Conservation (phyloP, 2,797 vertebrate genomes). For the Serranus cabrilla region DNA sequence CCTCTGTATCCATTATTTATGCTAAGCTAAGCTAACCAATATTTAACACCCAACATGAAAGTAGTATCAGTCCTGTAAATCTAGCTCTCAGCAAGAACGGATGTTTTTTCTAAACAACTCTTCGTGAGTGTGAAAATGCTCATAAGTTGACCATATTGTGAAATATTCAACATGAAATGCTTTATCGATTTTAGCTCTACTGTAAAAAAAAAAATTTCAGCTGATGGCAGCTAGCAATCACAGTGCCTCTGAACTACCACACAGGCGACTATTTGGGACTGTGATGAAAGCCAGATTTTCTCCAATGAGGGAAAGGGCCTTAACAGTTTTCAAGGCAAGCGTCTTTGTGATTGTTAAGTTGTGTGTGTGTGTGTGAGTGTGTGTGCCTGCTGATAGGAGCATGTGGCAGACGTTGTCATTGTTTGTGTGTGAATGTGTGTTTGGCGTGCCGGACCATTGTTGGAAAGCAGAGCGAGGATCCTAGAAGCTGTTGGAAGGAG, state of each 20-base stretch:
- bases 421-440: conserved; percentile 80
- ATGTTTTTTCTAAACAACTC: background rate
- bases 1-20: background rate
- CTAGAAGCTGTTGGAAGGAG: conserved; percentile 87
- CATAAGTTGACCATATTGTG: background rate
- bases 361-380: conserved; percentile 55
- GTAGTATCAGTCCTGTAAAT: background rate
- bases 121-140: background rate
- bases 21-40: conserved; percentile 1
- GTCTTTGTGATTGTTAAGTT: conserved; percentile 66
- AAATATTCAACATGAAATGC: background rate
- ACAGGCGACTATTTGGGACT: conserved; percentile 43
- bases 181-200: background rate
- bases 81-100: background rate
- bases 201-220: conserved; percentile 10
- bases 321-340: conserved; percentile 61
- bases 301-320: conserved; percentile 54
- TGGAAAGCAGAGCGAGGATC: conserved; percentile 88
- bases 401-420: conserved; percentile 81
- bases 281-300: conserved; percentile 58
- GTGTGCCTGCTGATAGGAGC: conserved; percentile 69
- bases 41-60: background rate
- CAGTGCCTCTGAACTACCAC: conserved; percentile 38
- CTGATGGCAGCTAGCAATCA: conserved; percentile 37
- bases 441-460: conserved; percentile 76